Conservation (phyloP, 1,140 invertebrate genomes). For the Trichogramma pretiosum region DNA sequence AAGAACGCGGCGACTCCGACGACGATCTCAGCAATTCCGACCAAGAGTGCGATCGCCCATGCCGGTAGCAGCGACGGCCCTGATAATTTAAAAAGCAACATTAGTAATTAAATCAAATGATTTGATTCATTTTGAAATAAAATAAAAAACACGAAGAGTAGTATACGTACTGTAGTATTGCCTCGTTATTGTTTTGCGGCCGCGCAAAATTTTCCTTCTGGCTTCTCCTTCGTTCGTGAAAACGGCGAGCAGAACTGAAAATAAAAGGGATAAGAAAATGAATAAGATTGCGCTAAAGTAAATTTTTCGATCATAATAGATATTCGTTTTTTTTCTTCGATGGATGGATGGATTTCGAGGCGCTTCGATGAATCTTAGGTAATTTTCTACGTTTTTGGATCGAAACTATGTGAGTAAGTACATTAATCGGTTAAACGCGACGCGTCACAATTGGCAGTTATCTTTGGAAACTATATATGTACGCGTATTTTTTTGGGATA, state of each 20-base stretch:
- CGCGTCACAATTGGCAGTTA: too few relatives aligned
- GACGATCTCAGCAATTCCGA: constrained; percentile 56
- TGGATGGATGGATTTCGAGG: too few relatives aligned
- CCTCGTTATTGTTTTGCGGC: constrained; percentile 63
- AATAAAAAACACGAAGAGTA: not conserved
- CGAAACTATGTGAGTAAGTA: too few relatives aligned
- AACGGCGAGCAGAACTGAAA: constrained; percentile 55
- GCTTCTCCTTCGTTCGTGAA: constrained; percentile 59
- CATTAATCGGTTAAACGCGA: too few relatives aligned
- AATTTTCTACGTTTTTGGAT: too few relatives aligned
- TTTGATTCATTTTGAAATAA: not conserved
- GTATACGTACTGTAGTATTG: constrained; percentile 68
- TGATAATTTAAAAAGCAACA: constrained; percentile 30
- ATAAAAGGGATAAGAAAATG: constrained; percentile 9
- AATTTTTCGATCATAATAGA: too few relatives aligned
- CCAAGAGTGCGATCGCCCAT: constrained; percentile 60
- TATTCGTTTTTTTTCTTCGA: too few relatives aligned
- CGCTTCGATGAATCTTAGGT: too few relatives aligned
- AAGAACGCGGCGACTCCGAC: constrained; percentile 58
- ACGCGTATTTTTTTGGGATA: too few relatives aligned
- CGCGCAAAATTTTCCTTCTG: constrained; percentile 62
- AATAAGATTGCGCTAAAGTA: too few relatives aligned
- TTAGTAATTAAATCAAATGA: not conserved
- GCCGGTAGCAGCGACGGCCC: constrained; percentile 59
- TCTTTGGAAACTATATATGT: too few relatives aligned